Evolutionary conservation across 2,113 vertebrate species (phyloP).

Genomic region (Geococcyx californianus): DNA sequence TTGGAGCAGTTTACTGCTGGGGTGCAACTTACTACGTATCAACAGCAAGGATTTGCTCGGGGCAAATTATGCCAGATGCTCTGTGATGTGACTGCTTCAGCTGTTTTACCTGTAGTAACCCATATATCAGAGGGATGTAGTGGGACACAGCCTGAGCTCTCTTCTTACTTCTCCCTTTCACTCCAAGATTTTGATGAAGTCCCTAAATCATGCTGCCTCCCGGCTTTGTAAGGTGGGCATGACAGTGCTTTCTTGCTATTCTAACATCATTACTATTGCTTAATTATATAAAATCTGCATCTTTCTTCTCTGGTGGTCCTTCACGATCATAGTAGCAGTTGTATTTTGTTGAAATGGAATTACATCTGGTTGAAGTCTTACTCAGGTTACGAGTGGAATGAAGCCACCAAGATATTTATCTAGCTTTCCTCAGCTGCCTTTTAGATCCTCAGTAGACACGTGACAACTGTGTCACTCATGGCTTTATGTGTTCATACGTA

Average conservation of each 20-base stretch:
- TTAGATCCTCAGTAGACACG: neutral
- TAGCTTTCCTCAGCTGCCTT: neutral
- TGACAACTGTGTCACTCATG: neutral
- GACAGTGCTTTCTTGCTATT: neutral
- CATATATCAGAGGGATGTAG: neutral
- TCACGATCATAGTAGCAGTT: neutral
- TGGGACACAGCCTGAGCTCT: neutral
- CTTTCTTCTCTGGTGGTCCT: neutral
- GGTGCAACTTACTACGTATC: neutral
- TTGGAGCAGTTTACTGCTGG: neutral
- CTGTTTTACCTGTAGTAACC: neutral
- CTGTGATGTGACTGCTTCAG: neutral
- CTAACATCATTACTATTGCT: neutral
- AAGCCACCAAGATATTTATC: neutral
- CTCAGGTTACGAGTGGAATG: neutral
- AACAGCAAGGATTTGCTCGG: neutral
- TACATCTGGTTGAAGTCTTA: neutral
- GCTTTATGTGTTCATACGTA: neutral
- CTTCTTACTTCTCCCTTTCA: neutral
- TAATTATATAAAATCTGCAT: neutral
- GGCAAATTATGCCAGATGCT: neutral
- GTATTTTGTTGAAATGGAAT: neutral
- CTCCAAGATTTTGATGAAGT: neutral
- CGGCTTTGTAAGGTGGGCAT: neutral
- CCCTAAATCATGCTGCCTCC: neutral